Evolutionary conservation across 2,797 vertebrate species (phyloP).

Genomic region (Lerista edwardsae): DNA sequence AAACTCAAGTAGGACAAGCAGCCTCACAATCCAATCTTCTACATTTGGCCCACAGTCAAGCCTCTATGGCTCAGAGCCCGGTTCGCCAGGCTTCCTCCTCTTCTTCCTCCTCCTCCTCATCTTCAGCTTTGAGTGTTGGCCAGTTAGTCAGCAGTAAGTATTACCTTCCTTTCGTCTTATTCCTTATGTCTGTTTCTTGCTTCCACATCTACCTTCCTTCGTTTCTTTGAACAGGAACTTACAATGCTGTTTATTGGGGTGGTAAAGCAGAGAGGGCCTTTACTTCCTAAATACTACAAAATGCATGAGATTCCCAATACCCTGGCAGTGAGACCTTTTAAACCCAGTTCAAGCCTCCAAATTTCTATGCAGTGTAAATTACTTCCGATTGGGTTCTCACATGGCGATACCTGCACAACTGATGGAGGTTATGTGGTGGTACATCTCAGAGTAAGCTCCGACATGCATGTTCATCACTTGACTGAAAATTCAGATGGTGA

Average conservation of each 20-base stretch:
- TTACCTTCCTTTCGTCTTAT: slow-evolving; percentile 54
- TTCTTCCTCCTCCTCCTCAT: slow-evolving; percentile 92
- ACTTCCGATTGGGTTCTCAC: neutral
- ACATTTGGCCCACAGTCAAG: slow-evolving; percentile 93
- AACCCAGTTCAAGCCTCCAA: neutral
- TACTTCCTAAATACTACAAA: slow-evolving; percentile 18
- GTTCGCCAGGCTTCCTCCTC: slow-evolving; percentile 93
- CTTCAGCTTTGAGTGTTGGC: slow-evolving; percentile 97
- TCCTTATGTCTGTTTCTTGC: slow-evolving; percentile 44
- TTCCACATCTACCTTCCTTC: slow-evolving; percentile 45
- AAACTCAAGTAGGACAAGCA: slow-evolving; percentile 87
- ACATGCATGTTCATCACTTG: neutral
- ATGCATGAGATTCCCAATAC: slow-evolving; percentile 12
- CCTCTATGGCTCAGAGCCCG: slow-evolving; percentile 89
- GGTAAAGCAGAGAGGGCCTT: neutral
- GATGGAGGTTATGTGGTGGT: neutral
- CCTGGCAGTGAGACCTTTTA: slow-evolving; percentile 22
- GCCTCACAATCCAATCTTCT: slow-evolving; percentile 91
- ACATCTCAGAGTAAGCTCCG: neutral
- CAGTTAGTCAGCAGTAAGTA: slow-evolving; percentile 99
- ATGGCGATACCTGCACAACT: neutral
- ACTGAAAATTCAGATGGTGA: neutral
- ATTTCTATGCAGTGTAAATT: neutral
- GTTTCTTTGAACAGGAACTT: slow-evolving; percentile 10
- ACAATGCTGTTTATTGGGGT: slow-evolving; percentile 24